Evolutionary conservation across 2,797 vertebrate genomes (phyloP), one percentile per base, ranked within the genome.

Genomic region (Megaceryle alcyon): DNA sequence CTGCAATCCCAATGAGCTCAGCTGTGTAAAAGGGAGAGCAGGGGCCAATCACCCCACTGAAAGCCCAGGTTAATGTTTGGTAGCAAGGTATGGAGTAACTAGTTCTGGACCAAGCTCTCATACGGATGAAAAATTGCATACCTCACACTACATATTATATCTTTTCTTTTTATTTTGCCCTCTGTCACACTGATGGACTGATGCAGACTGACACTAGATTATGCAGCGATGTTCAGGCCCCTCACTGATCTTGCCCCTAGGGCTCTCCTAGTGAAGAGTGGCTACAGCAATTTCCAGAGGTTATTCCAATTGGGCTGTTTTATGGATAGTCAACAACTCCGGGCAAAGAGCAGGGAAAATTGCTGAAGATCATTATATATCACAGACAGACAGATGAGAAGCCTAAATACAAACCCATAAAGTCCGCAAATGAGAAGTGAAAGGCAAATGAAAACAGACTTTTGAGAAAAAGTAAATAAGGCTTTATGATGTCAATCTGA

Each of bases 391-490:
- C 31, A 90, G 66, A 94, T 77, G 88, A 96, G 69, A 75, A 90
- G 63, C 64, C 61, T 84, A 82, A 92, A 95, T 48, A 59, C 75
- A 86, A 91, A 66, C 49, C 75, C 19, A 0, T 43, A 79, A 70
- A 13, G 6, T 49, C 77, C 88, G 70, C 78, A 93, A 88, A 90
- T 93, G 75, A 94, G 88, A 96, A 95, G 86, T 87, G 86, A 96
- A 96, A 96, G 78, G 77, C 88, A 96, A 96, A 93, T 56, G 49
- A 90, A 95, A 96, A 94, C 75, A 96, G 88, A 85, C 75, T 80
- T 92, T 78, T 57, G 87, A 65, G 43, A 94, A 93, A 93, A 96
- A 93, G 94, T 87, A 97, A 97, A 93, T 94, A 94, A 86, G 77
- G 84, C 53, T 90, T 92, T 68, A 75, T 70, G 79, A 94, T 96